Percentiles rank a stretch among this genome's conserved stretches.
Conservation (phyloP, 2,888 invertebrate species). For the Apamea epomidion region DNA sequence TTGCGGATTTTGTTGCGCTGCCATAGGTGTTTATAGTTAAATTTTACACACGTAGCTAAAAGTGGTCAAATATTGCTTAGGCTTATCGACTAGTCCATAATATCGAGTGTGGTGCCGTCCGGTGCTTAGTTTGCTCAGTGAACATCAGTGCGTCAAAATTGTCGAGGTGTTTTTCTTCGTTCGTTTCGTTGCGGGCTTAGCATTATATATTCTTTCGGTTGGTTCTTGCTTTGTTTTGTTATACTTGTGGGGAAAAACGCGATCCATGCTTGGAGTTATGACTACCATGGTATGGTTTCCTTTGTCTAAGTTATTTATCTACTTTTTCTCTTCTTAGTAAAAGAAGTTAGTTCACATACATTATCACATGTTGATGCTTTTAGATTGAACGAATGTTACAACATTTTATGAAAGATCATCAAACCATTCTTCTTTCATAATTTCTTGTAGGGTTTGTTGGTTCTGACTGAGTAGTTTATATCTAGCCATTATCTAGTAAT, state of each 20-base stretch:
- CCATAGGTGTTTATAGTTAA: constrained; percentile 75
- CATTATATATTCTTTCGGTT: constrained; percentile 77
- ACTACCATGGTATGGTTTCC: constrained; percentile 91
- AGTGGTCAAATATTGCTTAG: constrained; percentile 75
- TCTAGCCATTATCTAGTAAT: constrained; percentile 61
- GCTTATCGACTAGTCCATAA: constrained; percentile 70
- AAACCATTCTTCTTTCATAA: constrained; percentile 65
- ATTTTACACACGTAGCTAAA: constrained; percentile 71
- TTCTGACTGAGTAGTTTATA: constrained; percentile 68
- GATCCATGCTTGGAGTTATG: constrained; percentile 91
- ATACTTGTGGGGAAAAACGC: constrained; percentile 86
- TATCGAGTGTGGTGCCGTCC: constrained; percentile 83
- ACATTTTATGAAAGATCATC: constrained; percentile 65
- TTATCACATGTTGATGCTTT: constrained; percentile 74
- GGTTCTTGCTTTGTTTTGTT: constrained; percentile 81
- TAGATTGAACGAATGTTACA: constrained; percentile 67
- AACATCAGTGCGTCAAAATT: constrained; percentile 81
- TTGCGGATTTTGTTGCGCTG: constrained; percentile 85
- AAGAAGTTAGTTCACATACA: constrained; percentile 80
- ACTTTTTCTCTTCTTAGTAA: constrained; percentile 82
- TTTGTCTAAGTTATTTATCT: constrained; percentile 87
- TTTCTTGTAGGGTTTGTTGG: constrained; percentile 69
- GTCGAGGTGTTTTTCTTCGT: constrained; percentile 84
- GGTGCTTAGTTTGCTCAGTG: constrained; percentile 88
- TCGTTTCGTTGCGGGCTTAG: constrained; percentile 86